Evolutionary conservation across 2,113 vertebrate genomes (phyloP), one percentile per base, ranked within the genome.

Genomic region (Rutilus rutilus): DNA sequence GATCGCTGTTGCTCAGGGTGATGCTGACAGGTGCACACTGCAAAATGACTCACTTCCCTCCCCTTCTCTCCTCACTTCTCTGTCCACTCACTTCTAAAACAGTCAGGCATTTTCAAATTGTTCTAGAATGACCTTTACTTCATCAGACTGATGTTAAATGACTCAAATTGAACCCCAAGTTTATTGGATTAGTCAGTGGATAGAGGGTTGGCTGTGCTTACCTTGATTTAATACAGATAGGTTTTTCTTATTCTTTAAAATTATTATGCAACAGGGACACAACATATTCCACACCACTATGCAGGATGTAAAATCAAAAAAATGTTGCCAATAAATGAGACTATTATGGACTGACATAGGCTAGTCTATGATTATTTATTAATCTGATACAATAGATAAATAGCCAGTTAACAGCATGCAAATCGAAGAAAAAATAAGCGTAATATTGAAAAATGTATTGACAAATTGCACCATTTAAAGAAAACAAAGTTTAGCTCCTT

Each of bases 141-240:
- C 4, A 78, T 36, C 21, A 64, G 23, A 42, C n/a, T 45, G 4
- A 45, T 33, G 47, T 54, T 77, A 27, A 81, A 45, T 4, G 14
- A 64, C 57, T 64, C 1, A 8, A 62, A 62, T 19, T 23, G 45
- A 36, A 80, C 36, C 59, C 23, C 23, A 21, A 5, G 23, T 62
- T 27, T 64, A 81, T 64, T 64, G 59, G 36, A 81, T 81, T 81
- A 81, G 21, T 81, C 60, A 11, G 39, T 45, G n/a, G 23, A 65
- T 47, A 47, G n/a, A 9, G 36, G 23, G 4, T 62, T 64, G 7
- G n/a, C 33, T 4, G 5, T 81, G 78, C 42, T 81, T 65, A 19
- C 60, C 4, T 14, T 65, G 65, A 42, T 65, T 45, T 81, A 67
- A 81, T 81, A 27, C 17, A 21, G 10, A 64, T 65, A 6, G 15